A percentile compares a stretch with the other conserved stretches of the same genome.
These are phyloP conservation scores for Eurystomus glaucurus DNA, from an alignment of 2,797 vertebrate species.

Conservation along the genomic window DNA sequence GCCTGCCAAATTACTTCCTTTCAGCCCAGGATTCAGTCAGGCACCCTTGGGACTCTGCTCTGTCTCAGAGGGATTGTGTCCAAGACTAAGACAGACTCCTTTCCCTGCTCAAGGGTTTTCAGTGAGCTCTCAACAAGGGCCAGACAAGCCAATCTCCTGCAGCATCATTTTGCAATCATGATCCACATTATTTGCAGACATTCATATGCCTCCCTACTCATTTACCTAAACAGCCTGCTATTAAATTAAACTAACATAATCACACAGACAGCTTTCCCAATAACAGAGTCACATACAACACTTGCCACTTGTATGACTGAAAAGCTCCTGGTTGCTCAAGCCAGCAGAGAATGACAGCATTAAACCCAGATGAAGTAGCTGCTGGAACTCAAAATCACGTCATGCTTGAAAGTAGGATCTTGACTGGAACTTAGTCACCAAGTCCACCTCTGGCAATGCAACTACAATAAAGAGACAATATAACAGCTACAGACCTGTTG, in stretches of 20 bases:
- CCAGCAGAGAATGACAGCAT: not conserved
- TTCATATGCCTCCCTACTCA: conserved; percentile 44
- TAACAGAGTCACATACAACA: not conserved
- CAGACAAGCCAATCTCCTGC: not conserved
- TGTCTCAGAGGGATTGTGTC: not conserved
- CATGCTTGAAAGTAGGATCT: not conserved
- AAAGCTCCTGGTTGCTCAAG: not conserved
- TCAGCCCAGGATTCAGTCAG: not conserved
- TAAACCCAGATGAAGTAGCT: not conserved
- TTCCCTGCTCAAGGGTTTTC: not conserved
- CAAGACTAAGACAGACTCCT: not conserved
- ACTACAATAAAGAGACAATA: not conserved
- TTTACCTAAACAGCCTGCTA: conserved; percentile 58
- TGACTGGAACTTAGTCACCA: not conserved
- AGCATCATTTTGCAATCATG: not conserved
- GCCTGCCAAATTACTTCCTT: not conserved
- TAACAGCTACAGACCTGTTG: not conserved
- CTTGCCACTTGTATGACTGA: not conserved
- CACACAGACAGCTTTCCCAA: conserved; percentile 23
- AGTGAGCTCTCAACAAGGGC: not conserved
- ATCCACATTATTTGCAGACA: conserved; percentile 14
- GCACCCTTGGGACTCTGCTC: not conserved
- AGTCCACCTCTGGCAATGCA: not conserved
- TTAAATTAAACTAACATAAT: conserved; percentile 57
- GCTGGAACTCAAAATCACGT: not conserved